Percentiles rank a stretch among this genome's conserved stretches.
These are phyloP conservation scores for Ditula angustiorana DNA, from an alignment of 2,888 invertebrate genomes.

Conservation along the genomic window DNA sequence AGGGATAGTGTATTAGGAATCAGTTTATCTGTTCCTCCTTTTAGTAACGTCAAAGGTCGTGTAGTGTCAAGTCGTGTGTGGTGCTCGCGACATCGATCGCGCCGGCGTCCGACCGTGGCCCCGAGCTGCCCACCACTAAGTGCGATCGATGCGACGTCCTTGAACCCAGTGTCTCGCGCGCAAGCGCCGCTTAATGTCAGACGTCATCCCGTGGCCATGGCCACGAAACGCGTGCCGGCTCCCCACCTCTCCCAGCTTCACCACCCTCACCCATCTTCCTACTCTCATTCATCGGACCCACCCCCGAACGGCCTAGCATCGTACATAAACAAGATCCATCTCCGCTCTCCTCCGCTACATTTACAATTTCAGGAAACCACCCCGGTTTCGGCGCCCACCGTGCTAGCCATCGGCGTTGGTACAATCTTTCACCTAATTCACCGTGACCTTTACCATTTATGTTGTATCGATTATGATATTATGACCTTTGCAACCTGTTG, in stretches of 20 bases:
- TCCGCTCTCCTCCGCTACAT: slow-evolving; percentile 13
- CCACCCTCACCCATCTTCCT: slow-evolving; percentile 40
- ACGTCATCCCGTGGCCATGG: slow-evolving; percentile 80
- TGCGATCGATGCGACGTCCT: slow-evolving; percentile 77
- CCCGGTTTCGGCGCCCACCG: slow-evolving; percentile 3
- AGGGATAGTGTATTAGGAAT: too few species aligned
- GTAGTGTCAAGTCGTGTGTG: neutral
- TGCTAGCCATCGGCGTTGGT: slow-evolving; percentile 40
- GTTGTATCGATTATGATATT: slow-evolving; percentile 71
- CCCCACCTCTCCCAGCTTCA: slow-evolving; percentile 49
- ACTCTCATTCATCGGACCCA: slow-evolving; percentile 62
- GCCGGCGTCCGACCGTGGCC: slow-evolving; percentile 70
- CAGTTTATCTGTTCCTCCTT: too few species aligned
- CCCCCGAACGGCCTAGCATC: slow-evolving; percentile 35
- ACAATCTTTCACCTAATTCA: slow-evolving; percentile 52
- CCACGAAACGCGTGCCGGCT: slow-evolving; percentile 68
- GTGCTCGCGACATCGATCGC: slow-evolving; percentile 56
- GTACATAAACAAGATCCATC: slow-evolving; percentile 19
- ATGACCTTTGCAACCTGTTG: slow-evolving; percentile 74
- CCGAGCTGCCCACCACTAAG: slow-evolving; percentile 60
- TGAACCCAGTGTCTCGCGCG: slow-evolving; percentile 72
- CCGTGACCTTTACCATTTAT: slow-evolving; percentile 71
- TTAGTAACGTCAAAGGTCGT: neutral
- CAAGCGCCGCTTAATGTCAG: slow-evolving; percentile 69
- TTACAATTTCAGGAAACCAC: neutral